A percentile compares a stretch with the other conserved stretches of the same genome.
phyloP scores from a whole-genome alignment of 2,113 vertebrate species.

The Nibea coibor region DNA sequence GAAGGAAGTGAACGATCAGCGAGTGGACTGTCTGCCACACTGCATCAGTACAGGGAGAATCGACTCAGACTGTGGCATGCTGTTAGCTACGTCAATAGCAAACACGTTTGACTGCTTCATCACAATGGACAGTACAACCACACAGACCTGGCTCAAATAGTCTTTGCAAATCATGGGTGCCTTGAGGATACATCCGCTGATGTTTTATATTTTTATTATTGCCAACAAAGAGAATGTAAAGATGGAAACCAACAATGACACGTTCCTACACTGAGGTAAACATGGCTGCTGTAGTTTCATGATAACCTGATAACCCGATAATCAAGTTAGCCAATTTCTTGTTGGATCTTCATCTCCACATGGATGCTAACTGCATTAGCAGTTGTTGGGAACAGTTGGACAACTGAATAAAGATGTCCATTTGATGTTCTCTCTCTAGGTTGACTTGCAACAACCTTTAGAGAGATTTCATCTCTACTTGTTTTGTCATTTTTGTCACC shows the following conservation, averaged over 20 bases:
- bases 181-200: background rate
- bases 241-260: background rate
- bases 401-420: background rate
- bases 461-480: too few species aligned
- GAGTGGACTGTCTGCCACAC: slow-evolving; percentile 52
- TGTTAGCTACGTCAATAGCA: slow-evolving; percentile 48
- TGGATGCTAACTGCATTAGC: background rate
- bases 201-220: slow-evolving; percentile 2
- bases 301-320: background rate
- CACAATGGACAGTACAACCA: slow-evolving; percentile 49
- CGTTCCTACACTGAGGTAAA: background rate
- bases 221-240: slow-evolving; percentile 16
- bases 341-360: background rate
- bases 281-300: background rate
- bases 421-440: too few species aligned
- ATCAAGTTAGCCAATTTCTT: background rate
- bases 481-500: too few species aligned
- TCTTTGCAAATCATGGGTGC: slow-evolving; percentile 10
- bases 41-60: slow-evolving; percentile 58
- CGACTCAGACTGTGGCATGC: slow-evolving; percentile 57
- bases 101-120: slow-evolving; percentile 56
- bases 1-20: slow-evolving; percentile 47
- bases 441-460: too few species aligned
- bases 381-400: background rate
- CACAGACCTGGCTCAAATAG: slow-evolving; percentile 65